A percentile compares a stretch with the other conserved stretches of the same genome.
Conservation (phyloP, 2,888 invertebrate genomes). For the Tinea pellionella region DNA sequence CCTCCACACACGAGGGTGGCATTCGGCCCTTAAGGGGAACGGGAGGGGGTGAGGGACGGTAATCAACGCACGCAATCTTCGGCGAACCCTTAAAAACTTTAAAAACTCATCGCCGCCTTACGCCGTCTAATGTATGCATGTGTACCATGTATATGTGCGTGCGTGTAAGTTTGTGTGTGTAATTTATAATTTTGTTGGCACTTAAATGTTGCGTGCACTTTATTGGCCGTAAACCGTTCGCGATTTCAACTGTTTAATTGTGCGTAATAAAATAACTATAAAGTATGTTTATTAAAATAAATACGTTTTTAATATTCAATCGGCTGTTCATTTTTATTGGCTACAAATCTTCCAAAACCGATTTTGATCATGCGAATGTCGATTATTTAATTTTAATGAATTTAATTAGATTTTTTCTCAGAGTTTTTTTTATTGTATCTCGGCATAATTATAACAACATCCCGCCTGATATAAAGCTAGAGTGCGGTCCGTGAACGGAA, state of each 20-base stretch:
- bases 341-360: background rate
- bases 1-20: conserved; percentile 16
- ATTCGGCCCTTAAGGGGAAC: conserved; percentile 20
- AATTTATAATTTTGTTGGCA: background rate
- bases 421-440: too few relatives aligned
- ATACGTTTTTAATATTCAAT: conserved; percentile 4
- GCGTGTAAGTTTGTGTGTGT: conserved; percentile 17
- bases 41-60: conserved; percentile 40
- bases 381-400: background rate
- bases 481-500: too few relatives aligned
- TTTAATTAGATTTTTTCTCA: background rate
- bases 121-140: conserved; percentile 22
- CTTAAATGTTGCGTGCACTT: conserved; percentile 33
- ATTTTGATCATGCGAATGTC: background rate
- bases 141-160: background rate
- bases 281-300: conserved; percentile 27
- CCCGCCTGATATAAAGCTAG: too few relatives aligned
- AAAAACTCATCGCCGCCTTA: conserved; percentile 66
- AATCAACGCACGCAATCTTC: conserved; percentile 76
- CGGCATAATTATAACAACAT: too few relatives aligned
- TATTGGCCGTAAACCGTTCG: conserved; percentile 36
- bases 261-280: conserved; percentile 32
- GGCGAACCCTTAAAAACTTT: conserved; percentile 73
- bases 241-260: conserved; percentile 37
- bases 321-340: background rate